Base-by-base conservation (phyloP, 2,113 vertebrate species). In the Nothobranchius kuhntae region DNA sequence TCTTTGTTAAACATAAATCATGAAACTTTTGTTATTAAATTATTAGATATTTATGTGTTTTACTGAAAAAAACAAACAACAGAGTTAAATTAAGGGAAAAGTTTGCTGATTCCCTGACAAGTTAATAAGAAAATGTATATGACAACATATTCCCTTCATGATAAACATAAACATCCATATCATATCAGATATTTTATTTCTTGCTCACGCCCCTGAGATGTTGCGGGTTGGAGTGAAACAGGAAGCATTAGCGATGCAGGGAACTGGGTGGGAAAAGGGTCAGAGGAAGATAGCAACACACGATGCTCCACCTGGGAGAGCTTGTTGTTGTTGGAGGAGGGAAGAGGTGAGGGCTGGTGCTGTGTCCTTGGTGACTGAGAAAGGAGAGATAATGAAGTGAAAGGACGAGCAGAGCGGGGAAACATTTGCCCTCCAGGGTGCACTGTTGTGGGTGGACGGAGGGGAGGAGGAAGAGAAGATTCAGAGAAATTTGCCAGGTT, bases 311-410 rank as follows among this genome's bases (percentile, higher is more conserved):
- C 86, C 79, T 88, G 87, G 89, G 89, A 91, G 78, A 70, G 50
- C 72, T 86, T 91, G 89, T 93, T 93, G 89, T 91, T 90, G 80
- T 70, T 77, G 64, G 65, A 69, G 60, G 54, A 77, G 73, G 80
- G 78, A 71, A 63, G 65, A 54, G 72, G 68, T 58, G 68, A 87
- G 82, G 82, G 66, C 75, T 72, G 68, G 38, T 17, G 65, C 67
- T 71, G 87, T 89, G 90, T 92, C 92, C 92, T 93, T 90, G 86
- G 89, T 90, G 92, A 92, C 87, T 81, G 83, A 74, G 77, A 69
- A 74, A 86, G 85, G 77, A 71, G 70, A 85, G 77, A 86, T 91
- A 91, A 92, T 84, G 87, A 91, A 88, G 91, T 85, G 62, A 78
- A 79, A 83, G 77, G 87, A 84, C 57, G 68, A 88, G 75, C 69